Conservation (phyloP, 2,888 invertebrate species). For the Ormyrus labotus region DNA sequence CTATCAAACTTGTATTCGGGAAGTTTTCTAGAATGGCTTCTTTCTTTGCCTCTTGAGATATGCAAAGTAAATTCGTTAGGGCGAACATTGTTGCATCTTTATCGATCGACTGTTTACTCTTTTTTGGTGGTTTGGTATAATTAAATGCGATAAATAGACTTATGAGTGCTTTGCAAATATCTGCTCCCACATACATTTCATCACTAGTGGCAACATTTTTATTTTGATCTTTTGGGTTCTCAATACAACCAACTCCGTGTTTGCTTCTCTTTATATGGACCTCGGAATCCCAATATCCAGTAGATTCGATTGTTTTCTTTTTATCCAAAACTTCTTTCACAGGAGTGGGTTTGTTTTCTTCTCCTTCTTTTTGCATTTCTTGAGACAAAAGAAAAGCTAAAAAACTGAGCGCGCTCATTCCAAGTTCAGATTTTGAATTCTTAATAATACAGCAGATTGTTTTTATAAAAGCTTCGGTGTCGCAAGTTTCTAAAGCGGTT, state of each 20-base stretch:
- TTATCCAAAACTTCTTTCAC: slow-evolving; percentile 64
- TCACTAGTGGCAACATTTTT: slow-evolving; percentile 38
- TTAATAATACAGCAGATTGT: slow-evolving; percentile 66
- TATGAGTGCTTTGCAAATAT: slow-evolving; percentile 76
- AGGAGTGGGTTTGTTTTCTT: slow-evolving; percentile 55
- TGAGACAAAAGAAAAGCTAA: slow-evolving; percentile 68
- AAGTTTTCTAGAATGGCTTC: slow-evolving; percentile 74
- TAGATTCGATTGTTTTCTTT: slow-evolving; percentile 30
- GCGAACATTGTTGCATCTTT: slow-evolving; percentile 74
- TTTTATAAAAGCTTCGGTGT: slow-evolving; percentile 62
- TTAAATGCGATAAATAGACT: slow-evolving; percentile 75
- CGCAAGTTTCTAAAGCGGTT: slow-evolving; percentile 64
- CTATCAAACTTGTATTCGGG: slow-evolving; percentile 71
- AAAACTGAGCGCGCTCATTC: slow-evolving; percentile 68
- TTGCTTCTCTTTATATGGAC: slow-evolving; percentile 58
- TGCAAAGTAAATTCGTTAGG: slow-evolving; percentile 75
- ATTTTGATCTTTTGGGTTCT: slow-evolving; percentile 51
- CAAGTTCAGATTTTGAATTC: slow-evolving; percentile 64
- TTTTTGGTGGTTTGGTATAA: slow-evolving; percentile 69
- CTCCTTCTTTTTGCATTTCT: slow-evolving; percentile 66
- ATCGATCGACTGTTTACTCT: slow-evolving; percentile 68
- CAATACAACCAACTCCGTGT: slow-evolving; percentile 21
- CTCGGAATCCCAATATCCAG: slow-evolving; percentile 54
- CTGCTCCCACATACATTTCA: slow-evolving; percentile 70
- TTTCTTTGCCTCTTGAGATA: slow-evolving; percentile 76